A percentile compares a stretch with the other conserved stretches of the same genome.
Conservation (phyloP, 2,888 invertebrate genomes). For the Dasysyrphus tricinctus region DNA sequence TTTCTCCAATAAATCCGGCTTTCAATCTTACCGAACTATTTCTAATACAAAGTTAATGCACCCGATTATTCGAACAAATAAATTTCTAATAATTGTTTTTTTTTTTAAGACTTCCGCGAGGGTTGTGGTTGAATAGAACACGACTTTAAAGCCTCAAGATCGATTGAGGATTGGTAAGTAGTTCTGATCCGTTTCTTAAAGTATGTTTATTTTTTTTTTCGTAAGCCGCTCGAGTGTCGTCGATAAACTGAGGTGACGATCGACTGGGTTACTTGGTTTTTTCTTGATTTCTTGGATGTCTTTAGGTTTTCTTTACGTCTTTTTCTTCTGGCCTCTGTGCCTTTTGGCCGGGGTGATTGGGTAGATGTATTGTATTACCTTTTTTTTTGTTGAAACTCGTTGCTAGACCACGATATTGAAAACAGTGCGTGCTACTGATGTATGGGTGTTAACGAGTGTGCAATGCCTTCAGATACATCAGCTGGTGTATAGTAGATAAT, state of each 20-base stretch:
- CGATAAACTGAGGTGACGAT: slow-evolving; percentile 73
- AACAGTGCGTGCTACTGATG: slow-evolving; percentile 38
- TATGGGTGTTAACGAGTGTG: slow-evolving; percentile 51
- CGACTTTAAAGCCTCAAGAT: slow-evolving; percentile 43
- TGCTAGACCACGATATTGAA: slow-evolving; percentile 41
- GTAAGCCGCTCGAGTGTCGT: slow-evolving; percentile 71
- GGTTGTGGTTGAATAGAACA: slow-evolving; percentile 19
- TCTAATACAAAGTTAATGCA: neutral
- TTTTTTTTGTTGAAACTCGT: slow-evolving; percentile 57
- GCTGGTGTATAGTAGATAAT: slow-evolving; percentile 15
- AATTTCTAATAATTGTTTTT: slow-evolving; percentile 11
- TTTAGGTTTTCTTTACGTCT: slow-evolving; percentile 43
- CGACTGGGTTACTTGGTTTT: slow-evolving; percentile 73
- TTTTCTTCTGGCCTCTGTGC: slow-evolving; percentile 44
- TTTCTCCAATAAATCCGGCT: slow-evolving; percentile 36
- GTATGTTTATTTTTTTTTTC: slow-evolving; percentile 44
- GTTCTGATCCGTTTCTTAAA: slow-evolving; percentile 45
- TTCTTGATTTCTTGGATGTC: slow-evolving; percentile 55
- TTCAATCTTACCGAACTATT: slow-evolving; percentile 37
- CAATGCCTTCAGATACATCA: slow-evolving; percentile 54
- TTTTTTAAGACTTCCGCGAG: slow-evolving; percentile 28
- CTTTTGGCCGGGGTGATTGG: slow-evolving; percentile 54
- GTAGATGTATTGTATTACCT: slow-evolving; percentile 55
- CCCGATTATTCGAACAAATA: neutral
- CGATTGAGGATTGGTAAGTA: slow-evolving; percentile 39